Evolutionary conservation across 37 sponge, comb jelly and placozoan genomes (phyloP), one percentile per base, ranked within the genome.

Genomic region (Haliclona indistincta): DNA sequence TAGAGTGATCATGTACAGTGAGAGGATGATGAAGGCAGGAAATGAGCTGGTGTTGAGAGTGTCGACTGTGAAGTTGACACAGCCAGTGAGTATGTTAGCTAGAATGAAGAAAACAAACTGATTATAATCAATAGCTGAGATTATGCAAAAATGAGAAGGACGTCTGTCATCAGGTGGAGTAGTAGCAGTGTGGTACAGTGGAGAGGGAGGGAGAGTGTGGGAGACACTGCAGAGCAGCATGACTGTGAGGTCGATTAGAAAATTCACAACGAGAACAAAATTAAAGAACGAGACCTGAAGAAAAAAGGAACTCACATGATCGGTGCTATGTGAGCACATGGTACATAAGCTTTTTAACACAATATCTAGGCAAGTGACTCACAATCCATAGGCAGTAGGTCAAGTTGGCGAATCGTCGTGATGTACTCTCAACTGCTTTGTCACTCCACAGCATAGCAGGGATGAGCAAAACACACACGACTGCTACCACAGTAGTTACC

Each of bases 31-130:
- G 13, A 93, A 38, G 38, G 60, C 67, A 2, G 44, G 11, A 1
- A 61, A 4, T 0, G 38, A 6, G 42, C 76, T 28, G 1, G 88
- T 64, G 11, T 68, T 32, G 0, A 89, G 45, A n/a, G 99, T 99
- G 67, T 95, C 81, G 42, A 93, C 45, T 2, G 71, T 62, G 36
- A 95, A 63, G 70, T 99, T 99, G 17, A 95, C 89, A 0, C 82
- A 29, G 30, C 99, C 99, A 52, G 99, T 99, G 41, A 89, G 53
- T 1, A 95, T 22, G 63, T 99, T 99, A 20, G 91, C 99, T 11
- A 83, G 17, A 20, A 99, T 67, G 71, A 99, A 99, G 84, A 84
- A 93, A 37, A 44, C 61, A 25, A 99, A 84, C 45, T 99, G 99
- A 73, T 99, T 95, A 64, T 86, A 74, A 61, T 93, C 82, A 15